Conservation (phyloP, 1,140 invertebrate species). For the Psilanteris sp. region DNA sequence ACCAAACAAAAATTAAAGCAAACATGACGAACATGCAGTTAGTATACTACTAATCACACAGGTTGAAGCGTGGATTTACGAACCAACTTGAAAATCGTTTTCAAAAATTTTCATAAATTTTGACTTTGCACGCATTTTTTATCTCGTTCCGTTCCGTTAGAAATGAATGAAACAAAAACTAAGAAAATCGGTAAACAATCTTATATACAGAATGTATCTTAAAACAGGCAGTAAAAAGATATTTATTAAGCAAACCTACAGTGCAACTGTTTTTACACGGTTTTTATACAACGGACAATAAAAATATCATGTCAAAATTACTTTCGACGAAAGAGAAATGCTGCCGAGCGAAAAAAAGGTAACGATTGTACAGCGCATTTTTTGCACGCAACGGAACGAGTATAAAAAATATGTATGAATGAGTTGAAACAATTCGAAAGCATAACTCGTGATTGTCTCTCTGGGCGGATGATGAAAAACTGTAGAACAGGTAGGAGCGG, state of each 20-base stretch:
- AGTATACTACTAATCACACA: constrained; percentile 7
- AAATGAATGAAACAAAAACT: neutral
- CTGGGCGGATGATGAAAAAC: constrained; percentile 59
- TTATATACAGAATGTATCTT: too few species aligned
- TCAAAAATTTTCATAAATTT: constrained; percentile 16
- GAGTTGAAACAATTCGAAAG: constrained; percentile 62
- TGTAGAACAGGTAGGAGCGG: constrained; percentile 49
- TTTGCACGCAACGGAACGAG: constrained; percentile 31
- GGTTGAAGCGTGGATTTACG: constrained; percentile 17
- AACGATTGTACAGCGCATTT: constrained; percentile 40
- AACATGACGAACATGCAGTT: constrained; percentile 40
- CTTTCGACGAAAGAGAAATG: constrained; percentile 51
- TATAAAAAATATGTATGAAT: constrained; percentile 62
- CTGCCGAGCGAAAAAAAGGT: constrained; percentile 23
- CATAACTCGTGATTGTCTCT: constrained; percentile 60
- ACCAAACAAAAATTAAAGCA: too few species aligned
- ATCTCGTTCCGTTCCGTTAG: neutral
- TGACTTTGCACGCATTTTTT: constrained; percentile 14
- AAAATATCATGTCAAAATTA: constrained; percentile 42
- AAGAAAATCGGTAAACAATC: too few species aligned
- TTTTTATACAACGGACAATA: constrained; percentile 25
- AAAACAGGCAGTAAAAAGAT: neutral
- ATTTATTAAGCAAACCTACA: neutral
- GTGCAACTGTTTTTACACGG: neutral
- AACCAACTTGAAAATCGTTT: constrained; percentile 45